A percentile compares a stretch with the other conserved stretches of the same genome.
These are phyloP conservation scores for Dasysyrphus tricinctus DNA, from an alignment of 2,888 invertebrate genomes.

Conservation along the genomic window DNA sequence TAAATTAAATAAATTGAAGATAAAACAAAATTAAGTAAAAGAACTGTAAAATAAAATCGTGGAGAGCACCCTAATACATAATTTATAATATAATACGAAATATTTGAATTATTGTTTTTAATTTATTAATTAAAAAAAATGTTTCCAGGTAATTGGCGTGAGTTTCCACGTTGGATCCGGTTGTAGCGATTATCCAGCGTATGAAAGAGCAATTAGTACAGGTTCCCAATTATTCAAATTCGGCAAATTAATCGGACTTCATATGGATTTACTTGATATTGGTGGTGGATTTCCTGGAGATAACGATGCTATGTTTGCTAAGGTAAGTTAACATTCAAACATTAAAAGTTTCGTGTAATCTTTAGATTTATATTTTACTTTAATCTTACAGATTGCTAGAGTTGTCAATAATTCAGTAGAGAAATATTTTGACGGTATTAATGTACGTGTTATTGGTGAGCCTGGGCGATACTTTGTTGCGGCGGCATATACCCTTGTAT, in stretches of 20 bases:
- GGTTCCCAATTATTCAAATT: conserved; percentile 90
- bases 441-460: conserved; percentile 94
- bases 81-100: neutral
- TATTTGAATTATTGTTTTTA: neutral
- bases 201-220: conserved; percentile 90
- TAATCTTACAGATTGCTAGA: conserved; percentile 87
- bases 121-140: neutral
- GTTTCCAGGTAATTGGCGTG: conserved; percentile 87
- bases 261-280: conserved; percentile 92
- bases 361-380: neutral
- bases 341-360: no score
- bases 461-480: conserved; percentile 98
- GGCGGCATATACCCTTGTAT: conserved; percentile 96
- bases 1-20: no score
- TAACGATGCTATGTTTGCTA: conserved; percentile 81
- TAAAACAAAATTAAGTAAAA: neutral
- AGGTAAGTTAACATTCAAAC: conserved; percentile 70
- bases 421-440: conserved; percentile 89
- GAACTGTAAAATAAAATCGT: neutral
- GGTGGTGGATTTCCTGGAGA: conserved; percentile 96
- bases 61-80: no score
- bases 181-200: conserved; percentile 92
- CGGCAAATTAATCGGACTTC: conserved; percentile 89
- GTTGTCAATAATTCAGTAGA: conserved; percentile 92
- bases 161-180: conserved; percentile 99